Evolutionary conservation across 2,113 vertebrate genomes (phyloP).

Genomic region (Centropristis striata): DNA sequence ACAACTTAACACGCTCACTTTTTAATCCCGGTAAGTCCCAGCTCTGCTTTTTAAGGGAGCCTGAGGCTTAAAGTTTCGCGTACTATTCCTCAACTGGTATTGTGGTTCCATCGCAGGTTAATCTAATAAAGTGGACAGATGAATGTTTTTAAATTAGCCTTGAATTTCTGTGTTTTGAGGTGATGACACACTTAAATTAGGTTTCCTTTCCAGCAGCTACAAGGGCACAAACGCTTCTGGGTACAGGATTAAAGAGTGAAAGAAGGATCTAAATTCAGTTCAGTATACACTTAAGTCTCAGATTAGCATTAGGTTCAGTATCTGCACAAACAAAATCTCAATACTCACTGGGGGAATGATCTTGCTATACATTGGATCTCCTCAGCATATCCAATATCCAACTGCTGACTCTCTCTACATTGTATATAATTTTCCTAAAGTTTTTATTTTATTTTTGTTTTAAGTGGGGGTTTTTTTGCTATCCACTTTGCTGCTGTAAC

Average conservation of each 20-base stretch:
- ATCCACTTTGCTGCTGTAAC: too few species aligned
- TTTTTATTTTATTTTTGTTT: too few species aligned
- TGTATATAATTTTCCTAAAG: too few species aligned
- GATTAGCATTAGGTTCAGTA: constrained; percentile 36
- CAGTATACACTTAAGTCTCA: constrained; percentile 38
- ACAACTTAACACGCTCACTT: constrained; percentile 68
- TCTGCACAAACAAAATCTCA: constrained; percentile 13
- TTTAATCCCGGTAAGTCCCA: constrained; percentile 65
- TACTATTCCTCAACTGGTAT: constrained; percentile 12
- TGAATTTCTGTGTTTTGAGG: constrained; percentile 22
- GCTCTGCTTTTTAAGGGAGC: constrained; percentile 56
- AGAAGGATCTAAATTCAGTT: constrained; percentile 40
- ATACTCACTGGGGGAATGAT: background rate
- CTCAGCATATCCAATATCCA: too few species aligned
- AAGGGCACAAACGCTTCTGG: background rate
- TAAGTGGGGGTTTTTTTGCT: too few species aligned
- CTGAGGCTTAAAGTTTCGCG: constrained; percentile 43
- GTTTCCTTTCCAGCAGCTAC: background rate
- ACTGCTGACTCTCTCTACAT: too few species aligned
- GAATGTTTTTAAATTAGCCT: constrained; percentile 17
- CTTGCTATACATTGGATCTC: too few species aligned
- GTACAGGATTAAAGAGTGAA: constrained; percentile 41
- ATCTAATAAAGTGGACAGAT: constrained; percentile 14
- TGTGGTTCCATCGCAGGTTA: background rate
- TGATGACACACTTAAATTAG: constrained; percentile 3